These are phyloP conservation scores for Hystrix brachyura DNA, from an alignment of 2,113 vertebrate species.

Conservation along the genomic window DNA sequence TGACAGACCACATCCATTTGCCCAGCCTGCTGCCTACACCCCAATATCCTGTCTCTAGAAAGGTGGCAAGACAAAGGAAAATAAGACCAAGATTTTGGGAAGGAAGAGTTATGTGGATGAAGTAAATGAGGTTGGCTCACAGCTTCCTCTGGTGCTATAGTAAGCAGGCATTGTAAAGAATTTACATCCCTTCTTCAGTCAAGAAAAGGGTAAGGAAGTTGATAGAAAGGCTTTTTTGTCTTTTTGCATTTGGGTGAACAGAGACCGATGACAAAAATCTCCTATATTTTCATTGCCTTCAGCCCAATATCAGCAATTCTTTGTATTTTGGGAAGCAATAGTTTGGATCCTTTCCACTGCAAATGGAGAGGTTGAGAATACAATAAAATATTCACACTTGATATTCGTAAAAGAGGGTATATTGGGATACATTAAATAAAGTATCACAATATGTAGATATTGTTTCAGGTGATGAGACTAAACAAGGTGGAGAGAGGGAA, in stretches of 20 bases:
- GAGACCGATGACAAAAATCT: background rate
- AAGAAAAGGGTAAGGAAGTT: background rate
- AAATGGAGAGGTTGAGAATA: background rate
- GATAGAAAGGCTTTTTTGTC: background rate
- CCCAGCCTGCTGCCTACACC: background rate
- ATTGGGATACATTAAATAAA: background rate
- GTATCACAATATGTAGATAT: background rate
- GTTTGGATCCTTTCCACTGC: background rate
- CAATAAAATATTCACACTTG: background rate
- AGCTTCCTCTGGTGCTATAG: background rate
- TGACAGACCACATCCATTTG: background rate
- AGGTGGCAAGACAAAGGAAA: background rate
- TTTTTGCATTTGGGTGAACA: background rate
- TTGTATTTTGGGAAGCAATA: background rate
- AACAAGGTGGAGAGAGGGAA: fast-evolving
- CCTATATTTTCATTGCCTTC: background rate
- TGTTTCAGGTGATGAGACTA: background rate
- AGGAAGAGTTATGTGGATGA: background rate
- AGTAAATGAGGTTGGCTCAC: background rate
- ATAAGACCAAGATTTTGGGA: background rate
- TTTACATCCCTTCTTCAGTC: background rate
- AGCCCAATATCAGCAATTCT: background rate
- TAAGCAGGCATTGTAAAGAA: background rate
- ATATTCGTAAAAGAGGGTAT: background rate
- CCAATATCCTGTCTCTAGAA: background rate